A percentile compares a stretch with the other conserved stretches of the same genome.
Conservation (phyloP, 1,140 invertebrate genomes). For the Zaprionus kolodkinae region DNA sequence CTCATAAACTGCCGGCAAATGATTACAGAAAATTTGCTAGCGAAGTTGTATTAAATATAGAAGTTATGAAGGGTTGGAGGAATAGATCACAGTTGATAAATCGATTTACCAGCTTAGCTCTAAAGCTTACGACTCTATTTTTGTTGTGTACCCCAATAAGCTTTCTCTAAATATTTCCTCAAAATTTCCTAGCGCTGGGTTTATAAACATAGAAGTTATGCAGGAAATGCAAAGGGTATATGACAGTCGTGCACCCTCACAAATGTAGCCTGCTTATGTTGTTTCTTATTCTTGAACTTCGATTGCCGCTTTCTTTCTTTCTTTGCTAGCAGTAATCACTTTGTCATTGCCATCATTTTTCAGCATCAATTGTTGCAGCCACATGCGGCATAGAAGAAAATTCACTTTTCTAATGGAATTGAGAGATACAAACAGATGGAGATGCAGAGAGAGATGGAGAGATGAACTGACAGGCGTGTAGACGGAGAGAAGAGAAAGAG, state of each 20-base stretch:
- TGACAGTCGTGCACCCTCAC: neutral
- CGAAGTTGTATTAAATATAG: neutral
- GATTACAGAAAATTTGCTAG: neutral
- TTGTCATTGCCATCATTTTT: constrained; percentile 82
- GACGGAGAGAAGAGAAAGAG: constrained; percentile 1
- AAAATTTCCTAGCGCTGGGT: too few relatives aligned
- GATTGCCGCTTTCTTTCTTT: constrained; percentile 62
- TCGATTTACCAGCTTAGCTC: too few relatives aligned
- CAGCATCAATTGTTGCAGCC: constrained; percentile 73
- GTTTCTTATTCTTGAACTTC: constrained; percentile 55
- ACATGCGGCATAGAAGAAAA: constrained; percentile 54
- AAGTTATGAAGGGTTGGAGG: too few relatives aligned
- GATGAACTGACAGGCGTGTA: constrained; percentile 9
- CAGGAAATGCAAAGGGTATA: neutral
- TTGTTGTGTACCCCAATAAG: too few relatives aligned
- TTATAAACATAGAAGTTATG: too few relatives aligned
- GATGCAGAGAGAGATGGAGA: neutral
- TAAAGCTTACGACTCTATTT: too few relatives aligned
- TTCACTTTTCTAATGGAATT: constrained; percentile 80
- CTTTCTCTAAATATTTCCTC: too few relatives aligned
- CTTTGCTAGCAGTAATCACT: constrained; percentile 64
- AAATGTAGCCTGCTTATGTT: neutral
- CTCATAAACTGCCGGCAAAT: fast-evolving
- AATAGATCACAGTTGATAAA: too few relatives aligned
- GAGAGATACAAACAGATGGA: constrained; percentile 57